Evolutionary conservation across 2,113 vertebrate species (phyloP).

Genomic region (Terrapene triunguis): DNA sequence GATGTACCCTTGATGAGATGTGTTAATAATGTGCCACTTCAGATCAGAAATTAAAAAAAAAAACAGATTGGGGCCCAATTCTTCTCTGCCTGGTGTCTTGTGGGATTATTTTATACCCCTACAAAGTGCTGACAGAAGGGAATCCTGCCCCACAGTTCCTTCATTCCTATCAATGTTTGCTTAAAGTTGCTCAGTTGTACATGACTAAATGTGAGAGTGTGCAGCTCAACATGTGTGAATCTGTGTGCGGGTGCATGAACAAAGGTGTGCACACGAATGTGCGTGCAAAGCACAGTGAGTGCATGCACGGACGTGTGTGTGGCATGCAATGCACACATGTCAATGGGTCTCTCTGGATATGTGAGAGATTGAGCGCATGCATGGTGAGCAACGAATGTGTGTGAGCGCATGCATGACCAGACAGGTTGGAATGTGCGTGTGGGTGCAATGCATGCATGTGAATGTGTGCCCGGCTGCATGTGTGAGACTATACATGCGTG

Average conservation of each 20-base stretch:
- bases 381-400: not conserved
- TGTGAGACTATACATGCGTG: not conserved
- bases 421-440: not conserved
- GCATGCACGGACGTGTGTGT: too few species aligned
- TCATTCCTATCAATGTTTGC: not conserved
- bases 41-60: not conserved
- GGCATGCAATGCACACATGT: too few species aligned
- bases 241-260: not conserved
- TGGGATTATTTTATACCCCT: not conserved
- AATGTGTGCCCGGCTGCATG: not conserved
- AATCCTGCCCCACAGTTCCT: not conserved
- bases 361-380: not conserved
- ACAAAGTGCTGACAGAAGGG: not conserved
- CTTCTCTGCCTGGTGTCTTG: not conserved
- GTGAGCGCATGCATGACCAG: not conserved
- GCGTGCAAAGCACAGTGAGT: too few species aligned
- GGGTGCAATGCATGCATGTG: not conserved
- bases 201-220: not conserved
- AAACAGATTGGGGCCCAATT: not conserved
- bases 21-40: not conserved
- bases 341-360: not conserved
- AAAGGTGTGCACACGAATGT: not conserved
- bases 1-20: not conserved
- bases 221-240: not conserved
- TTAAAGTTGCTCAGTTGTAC: not conserved